A percentile compares a stretch with the other conserved stretches of the same genome.
These are phyloP conservation scores for Brassicogethes aeneus DNA, from an alignment of 2,888 invertebrate species.

Conservation along the genomic window DNA sequence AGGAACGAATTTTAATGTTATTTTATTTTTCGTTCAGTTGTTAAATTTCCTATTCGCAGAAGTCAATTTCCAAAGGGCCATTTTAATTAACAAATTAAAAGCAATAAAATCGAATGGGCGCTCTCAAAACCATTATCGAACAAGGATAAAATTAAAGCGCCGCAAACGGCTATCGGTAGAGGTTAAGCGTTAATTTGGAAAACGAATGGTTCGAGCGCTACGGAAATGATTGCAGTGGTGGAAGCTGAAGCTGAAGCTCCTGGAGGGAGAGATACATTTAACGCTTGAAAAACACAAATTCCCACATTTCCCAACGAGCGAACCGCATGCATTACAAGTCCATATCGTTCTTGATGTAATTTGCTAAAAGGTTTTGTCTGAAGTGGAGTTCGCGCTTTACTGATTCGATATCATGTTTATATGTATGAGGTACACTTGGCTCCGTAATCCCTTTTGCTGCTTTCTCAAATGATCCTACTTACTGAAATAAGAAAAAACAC, in stretches of 20 bases:
- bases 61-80: too few relatives aligned
- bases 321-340: conserved; percentile 37
- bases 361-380: conserved; percentile 44
- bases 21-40: too few relatives aligned
- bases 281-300: background rate
- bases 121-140: background rate
- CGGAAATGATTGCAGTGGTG: background rate
- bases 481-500: too few relatives aligned
- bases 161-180: background rate
- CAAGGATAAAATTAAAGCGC: background rate
- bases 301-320: conserved; percentile 26
- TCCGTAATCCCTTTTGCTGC: conserved; percentile 12
- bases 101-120: background rate
- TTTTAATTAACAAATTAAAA: background rate
- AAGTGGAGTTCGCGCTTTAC: conserved; percentile 43
- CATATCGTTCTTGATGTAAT: conserved; percentile 37
- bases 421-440: conserved; percentile 38
- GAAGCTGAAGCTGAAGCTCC: background rate
- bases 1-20: too few relatives aligned
- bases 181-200: background rate
- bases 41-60: too few relatives aligned
- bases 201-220: background rate
- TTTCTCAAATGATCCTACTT: too few relatives aligned
- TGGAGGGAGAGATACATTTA: background rate
- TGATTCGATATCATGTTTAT: conserved; percentile 44